These are phyloP conservation scores for Allobates femoralis DNA, from an alignment of 2,797 vertebrate species.

Conservation along the genomic window DNA sequence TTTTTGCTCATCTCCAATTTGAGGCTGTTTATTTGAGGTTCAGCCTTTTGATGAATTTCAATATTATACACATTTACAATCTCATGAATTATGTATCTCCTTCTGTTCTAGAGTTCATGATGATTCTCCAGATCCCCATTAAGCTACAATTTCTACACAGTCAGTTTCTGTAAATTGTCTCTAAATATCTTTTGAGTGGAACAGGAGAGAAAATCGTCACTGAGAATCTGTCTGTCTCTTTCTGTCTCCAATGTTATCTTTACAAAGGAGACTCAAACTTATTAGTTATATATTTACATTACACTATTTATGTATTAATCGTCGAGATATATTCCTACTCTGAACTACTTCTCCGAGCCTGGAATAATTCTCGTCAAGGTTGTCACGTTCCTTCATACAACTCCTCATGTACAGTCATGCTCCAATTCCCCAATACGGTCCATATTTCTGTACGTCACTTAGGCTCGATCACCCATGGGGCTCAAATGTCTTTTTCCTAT, in stretches of 20 bases:
- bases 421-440: background rate
- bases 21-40: conserved; percentile 63
- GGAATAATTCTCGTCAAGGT: background rate
- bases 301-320: background rate
- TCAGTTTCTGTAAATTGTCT: conserved; percentile 62
- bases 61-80: conserved; percentile 66
- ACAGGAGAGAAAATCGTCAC: conserved; percentile 65
- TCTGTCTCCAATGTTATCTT: conserved; percentile 45
- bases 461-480: background rate
- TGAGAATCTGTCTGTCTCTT: conserved; percentile 50
- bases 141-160: conserved; percentile 61
- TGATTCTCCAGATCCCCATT: conserved; percentile 65
- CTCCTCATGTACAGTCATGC: too few species aligned
- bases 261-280: background rate
- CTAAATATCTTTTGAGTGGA: conserved; percentile 65
- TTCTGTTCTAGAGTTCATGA: conserved; percentile 67
- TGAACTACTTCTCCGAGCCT: background rate
- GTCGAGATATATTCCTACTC: background rate
- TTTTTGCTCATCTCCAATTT: conserved; percentile 61
- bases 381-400: background rate
- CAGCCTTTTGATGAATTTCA: conserved; percentile 64
- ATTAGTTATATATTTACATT: background rate
- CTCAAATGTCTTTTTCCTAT: background rate
- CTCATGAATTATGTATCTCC: conserved; percentile 65
- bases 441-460: background rate